Percentiles rank a stretch among this genome's conserved stretches.
These are phyloP conservation scores for Trachymyrmex septentrionalis DNA, from an alignment of 1,140 invertebrate species.

Conservation along the genomic window DNA sequence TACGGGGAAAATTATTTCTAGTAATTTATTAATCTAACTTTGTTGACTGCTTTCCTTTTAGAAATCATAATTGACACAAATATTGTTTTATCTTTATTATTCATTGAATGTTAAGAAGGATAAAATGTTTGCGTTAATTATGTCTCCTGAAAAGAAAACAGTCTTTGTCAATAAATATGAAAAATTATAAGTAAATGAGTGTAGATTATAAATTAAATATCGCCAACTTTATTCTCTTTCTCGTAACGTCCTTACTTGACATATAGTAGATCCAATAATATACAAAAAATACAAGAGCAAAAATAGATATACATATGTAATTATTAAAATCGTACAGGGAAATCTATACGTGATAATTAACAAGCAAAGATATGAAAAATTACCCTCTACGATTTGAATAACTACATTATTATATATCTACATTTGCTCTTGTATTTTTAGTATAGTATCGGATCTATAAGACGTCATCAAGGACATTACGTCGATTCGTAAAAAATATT, in stretches of 20 bases:
- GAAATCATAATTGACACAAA: too few species aligned
- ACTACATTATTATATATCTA: not conserved
- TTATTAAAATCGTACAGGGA: too few species aligned
- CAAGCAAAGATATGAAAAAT: not conserved
- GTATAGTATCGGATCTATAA: not conserved
- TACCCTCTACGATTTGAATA: not conserved
- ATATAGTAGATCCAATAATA: too few species aligned
- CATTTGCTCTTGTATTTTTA: not conserved
- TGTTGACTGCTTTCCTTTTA: too few species aligned
- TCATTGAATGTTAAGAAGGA: too few species aligned
- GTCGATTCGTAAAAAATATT: not conserved
- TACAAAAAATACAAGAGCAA: too few species aligned
- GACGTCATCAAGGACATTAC: not conserved
- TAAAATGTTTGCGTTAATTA: too few species aligned
- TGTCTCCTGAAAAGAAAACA: too few species aligned
- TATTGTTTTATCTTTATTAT: too few species aligned
- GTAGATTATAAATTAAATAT: not conserved
- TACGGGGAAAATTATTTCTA: not conserved
- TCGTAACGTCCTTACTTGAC: not conserved
- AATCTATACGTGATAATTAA: too few species aligned
- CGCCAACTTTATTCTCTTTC: not conserved
- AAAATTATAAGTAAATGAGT: not conserved
- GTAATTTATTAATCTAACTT: not conserved
- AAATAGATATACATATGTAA: too few species aligned
- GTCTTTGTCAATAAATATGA: not conserved